Evolutionary conservation across 2,888 invertebrate genomes (phyloP), one percentile per base, ranked within the genome.

Genomic region (Globia sparganii): DNA sequence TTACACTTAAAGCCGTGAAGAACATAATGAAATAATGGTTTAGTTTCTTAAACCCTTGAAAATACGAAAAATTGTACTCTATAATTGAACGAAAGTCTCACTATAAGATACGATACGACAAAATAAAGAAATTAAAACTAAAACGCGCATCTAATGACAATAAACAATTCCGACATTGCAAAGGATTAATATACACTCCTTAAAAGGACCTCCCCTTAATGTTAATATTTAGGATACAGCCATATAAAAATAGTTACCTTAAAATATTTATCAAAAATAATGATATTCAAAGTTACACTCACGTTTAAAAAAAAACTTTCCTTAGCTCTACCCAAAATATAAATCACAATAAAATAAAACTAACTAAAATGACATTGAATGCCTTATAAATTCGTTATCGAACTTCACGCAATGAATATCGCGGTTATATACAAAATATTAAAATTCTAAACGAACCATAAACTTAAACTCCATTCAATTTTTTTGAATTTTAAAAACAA

Each of bases 151-250:
- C 69, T 77, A 75, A 83, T 67, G 80, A 87, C 75, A 66, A 73
- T 81, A 84, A 88, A 84, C 89, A 88, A 88, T 88, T 88, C 88
- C 89, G 64, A 86, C 89, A 87, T 87, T 88, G 89, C 89, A 88
- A 88, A 87, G 75, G 75, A 81, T 83, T 75, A 75, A 77, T 88
- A 83, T 81, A 88, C 74, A 81, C 53, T 78, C 82, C 84, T 80
- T 56, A 73, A 53, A 80, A 84, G 86, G 85, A 73, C 67, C 61
- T 73, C 72, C 66, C 73, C 83, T 78, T 87, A 85, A 62, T 46
- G 61, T 75, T 86, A 86, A 83, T 86, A 83, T 88, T 89, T 88
- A 88, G 89, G 81, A 89, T 86, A 87, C 69, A 89, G 89, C 87
- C 87, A 87, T 89, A 86, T 83, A 85, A 88, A 88, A 87, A 88